Conservation (phyloP, 2,113 vertebrate species). For the Mus pahari region DNA sequence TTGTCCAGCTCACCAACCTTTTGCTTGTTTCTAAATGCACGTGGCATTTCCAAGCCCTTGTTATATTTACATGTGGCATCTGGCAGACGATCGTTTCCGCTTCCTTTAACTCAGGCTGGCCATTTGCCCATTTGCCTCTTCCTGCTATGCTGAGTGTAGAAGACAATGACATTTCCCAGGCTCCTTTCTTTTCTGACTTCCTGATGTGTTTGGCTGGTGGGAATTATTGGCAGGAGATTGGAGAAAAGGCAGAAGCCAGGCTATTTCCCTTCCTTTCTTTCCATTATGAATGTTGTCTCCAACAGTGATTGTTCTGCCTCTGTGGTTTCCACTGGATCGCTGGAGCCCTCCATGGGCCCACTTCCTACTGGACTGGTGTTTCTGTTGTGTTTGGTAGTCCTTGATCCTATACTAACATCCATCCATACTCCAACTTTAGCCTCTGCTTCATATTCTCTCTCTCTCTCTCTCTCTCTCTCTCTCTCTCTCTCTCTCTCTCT, state of each 20-base stretch:
- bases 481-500: no score
- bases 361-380: not conserved
- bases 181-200: conserved; percentile 6
- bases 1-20: not conserved
- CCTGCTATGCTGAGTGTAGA: not conserved
- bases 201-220: not conserved
- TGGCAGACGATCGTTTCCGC: not conserved
- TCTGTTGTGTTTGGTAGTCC: not conserved
- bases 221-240: not conserved
- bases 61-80: not conserved
- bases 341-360: not conserved
- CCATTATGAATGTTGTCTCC: not conserved
- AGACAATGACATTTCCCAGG: conserved; percentile 36
- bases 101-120: not conserved
- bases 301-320: not conserved
- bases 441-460: not conserved
- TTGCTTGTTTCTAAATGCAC: not conserved
- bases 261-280: conserved; percentile 1
- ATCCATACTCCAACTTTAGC: not conserved
- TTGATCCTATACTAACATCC: not conserved
- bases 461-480: no score
- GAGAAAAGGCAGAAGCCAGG: not conserved
- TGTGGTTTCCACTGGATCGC: not conserved
- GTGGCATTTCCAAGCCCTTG: not conserved
- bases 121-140: not conserved